phyloP scores from a whole-genome alignment of 2,113 vertebrate genomes.

The Pica pica region DNA sequence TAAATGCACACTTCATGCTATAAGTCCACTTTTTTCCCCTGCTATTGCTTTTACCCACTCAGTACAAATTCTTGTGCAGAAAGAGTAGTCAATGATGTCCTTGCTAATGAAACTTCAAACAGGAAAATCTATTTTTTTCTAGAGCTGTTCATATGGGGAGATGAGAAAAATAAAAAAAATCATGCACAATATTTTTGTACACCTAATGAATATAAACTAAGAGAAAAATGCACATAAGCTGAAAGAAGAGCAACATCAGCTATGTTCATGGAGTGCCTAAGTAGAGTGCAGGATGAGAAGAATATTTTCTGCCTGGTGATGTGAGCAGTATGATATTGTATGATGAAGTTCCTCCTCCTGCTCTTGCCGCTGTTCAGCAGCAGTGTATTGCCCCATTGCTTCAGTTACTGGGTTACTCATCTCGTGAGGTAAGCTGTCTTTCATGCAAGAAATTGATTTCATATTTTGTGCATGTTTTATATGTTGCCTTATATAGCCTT shows the following conservation, averaged over 20 bases:
- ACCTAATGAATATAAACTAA: neutral
- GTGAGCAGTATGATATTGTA: rapidly evolving
- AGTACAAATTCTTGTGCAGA: neutral
- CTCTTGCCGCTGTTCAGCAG: neutral
- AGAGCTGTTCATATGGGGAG: neutral
- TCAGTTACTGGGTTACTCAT: neutral
- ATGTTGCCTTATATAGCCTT: neutral
- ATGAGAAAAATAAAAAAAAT: neutral
- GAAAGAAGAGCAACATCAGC: neutral
- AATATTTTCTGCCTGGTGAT: neutral
- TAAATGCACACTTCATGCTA: neutral
- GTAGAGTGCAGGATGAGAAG: neutral
- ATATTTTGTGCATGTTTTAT: neutral
- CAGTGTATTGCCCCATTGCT: neutral
- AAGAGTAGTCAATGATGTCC: neutral
- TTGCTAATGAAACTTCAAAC: neutral
- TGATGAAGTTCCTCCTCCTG: neutral
- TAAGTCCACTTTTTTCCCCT: neutral
- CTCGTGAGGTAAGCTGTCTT: neutral
- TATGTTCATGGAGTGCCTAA: neutral
- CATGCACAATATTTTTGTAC: neutral
- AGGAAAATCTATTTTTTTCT: neutral
- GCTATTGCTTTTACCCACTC: neutral
- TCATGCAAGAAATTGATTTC: neutral
- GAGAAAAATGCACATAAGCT: neutral